Base-by-base conservation (phyloP, 2,113 vertebrate species). In the Pyrgilauda ruficollis region DNA sequence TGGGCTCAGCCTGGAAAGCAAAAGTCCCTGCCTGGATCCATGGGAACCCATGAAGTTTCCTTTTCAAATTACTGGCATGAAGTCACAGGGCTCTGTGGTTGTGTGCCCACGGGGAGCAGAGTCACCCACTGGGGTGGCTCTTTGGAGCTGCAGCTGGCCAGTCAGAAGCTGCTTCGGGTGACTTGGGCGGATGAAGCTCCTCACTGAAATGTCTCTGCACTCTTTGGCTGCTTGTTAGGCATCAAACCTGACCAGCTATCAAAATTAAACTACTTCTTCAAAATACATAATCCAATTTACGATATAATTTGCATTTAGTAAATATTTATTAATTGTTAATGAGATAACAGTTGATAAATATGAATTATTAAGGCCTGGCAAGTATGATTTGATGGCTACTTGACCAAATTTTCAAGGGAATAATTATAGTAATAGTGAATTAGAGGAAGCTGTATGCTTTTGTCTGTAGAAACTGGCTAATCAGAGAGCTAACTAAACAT, bases 261-360 rank as follows among this genome's bases (percentile, higher is more conserved):
- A 70, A 63, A 70, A 90, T 50, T 24, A 70, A 83, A 70, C 30
- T 21, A 39, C n/a, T 58, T 69, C 52, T 74, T 79, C 37, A 77
- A 43, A 77, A 56, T 68, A 22, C 10, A 24, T 76, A 85, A 79
- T 83, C 50, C 50, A 78, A 47, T 33, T 74, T 84, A 63, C 50
- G 55, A 55, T 63, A 74, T 59, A 67, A 94, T 94, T 86, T 94
- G 41, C 39, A 76, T 93, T 83, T 93, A 93, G 88, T 77, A 90
- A 93, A 90, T 62, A 7, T 86, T 88, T 95, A 59, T 93, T 76
- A 92, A 64, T 88, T 90, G 63, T 92, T 96, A 96, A 91, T 96
- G 82, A 77, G 87, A 52, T 47, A 92, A 31, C 72, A 81, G 55
- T 93, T 93, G 88, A 72, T 75, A 86, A 86, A 90, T 84, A 93